Percentiles rank a stretch among this genome's conserved stretches.
These are phyloP conservation scores for Hylomyscus alleni DNA, from an alignment of 2,797 vertebrate genomes.

Conservation along the genomic window DNA sequence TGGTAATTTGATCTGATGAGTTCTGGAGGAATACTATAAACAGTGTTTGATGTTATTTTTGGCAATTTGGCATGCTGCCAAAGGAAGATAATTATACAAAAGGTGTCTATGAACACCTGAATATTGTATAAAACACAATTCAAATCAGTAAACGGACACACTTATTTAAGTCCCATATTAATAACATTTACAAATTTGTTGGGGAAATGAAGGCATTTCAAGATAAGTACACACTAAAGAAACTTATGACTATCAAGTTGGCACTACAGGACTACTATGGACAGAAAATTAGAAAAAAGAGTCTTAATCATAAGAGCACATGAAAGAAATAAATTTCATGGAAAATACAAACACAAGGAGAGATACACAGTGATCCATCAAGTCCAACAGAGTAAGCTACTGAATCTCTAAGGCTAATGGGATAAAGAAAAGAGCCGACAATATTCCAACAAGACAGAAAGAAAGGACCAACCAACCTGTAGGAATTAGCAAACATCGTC, in stretches of 20 bases:
- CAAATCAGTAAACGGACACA: constrained; percentile 14
- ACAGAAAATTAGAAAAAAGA: not conserved
- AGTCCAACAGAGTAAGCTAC: not conserved
- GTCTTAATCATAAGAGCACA: not conserved
- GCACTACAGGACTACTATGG: not conserved
- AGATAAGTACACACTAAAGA: not conserved
- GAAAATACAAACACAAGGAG: not conserved
- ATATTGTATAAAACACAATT: constrained; percentile 12
- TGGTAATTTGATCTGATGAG: constrained; percentile 65
- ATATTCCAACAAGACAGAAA: not conserved
- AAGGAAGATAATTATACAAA: constrained; percentile 15
- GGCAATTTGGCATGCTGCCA: constrained; percentile 25
- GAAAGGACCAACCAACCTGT: too few relatives aligned
- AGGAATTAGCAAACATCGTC: not conserved
- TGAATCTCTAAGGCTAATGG: not conserved
- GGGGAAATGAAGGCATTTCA: not conserved
- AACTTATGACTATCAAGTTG: not conserved
- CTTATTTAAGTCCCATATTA: not conserved
- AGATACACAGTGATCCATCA: not conserved
- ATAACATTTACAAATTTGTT: not conserved
- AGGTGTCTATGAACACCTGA: not conserved
- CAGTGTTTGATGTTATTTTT: not conserved
- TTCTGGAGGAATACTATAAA: constrained; percentile 43
- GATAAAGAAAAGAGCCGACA: not conserved
- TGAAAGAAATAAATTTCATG: not conserved